Conservation (phyloP, 2,888 invertebrate species). For the Vanessa cardui region DNA sequence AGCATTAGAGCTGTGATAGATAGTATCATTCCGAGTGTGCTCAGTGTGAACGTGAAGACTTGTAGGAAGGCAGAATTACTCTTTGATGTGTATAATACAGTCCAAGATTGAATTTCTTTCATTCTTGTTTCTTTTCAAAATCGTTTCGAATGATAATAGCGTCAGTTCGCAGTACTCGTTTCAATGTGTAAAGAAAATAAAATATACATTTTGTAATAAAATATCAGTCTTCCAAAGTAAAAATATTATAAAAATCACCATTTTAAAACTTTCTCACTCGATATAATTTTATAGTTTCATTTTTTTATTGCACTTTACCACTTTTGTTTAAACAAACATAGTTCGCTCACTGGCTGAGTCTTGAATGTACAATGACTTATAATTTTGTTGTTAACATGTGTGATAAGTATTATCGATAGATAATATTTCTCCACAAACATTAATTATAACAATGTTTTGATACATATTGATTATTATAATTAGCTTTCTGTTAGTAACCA, state of each 20-base stretch:
- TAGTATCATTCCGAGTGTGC: conserved; percentile 59
- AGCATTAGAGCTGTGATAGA: conserved; percentile 56
- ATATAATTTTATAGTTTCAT: not conserved
- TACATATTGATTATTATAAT: conserved; percentile 21
- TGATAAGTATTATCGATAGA: conserved; percentile 38
- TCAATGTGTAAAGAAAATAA: too few relatives aligned
- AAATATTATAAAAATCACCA: not conserved
- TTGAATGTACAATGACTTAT: conserved; percentile 23
- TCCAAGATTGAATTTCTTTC: not conserved
- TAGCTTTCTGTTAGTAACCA: not conserved
- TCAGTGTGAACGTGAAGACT: conserved; percentile 49
- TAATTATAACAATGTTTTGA: conserved; percentile 32
- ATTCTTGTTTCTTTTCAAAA: conserved; percentile 7
- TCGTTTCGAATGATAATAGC: not conserved
- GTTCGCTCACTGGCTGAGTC: conserved; percentile 16
- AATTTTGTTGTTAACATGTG: conserved; percentile 29
- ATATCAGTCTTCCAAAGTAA: too few relatives aligned
- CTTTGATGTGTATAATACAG: conserved; percentile 12
- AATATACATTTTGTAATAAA: too few relatives aligned
- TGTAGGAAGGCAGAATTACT: conserved; percentile 45
- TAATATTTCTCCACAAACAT: conserved; percentile 34
- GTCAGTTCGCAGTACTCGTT: not conserved
- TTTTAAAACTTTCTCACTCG: not conserved
- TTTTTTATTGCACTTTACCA: not conserved
- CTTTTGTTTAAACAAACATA: not conserved